Evolutionary conservation across 1,140 invertebrate species (phyloP).

Genomic region (Trichogramma pretiosum): DNA sequence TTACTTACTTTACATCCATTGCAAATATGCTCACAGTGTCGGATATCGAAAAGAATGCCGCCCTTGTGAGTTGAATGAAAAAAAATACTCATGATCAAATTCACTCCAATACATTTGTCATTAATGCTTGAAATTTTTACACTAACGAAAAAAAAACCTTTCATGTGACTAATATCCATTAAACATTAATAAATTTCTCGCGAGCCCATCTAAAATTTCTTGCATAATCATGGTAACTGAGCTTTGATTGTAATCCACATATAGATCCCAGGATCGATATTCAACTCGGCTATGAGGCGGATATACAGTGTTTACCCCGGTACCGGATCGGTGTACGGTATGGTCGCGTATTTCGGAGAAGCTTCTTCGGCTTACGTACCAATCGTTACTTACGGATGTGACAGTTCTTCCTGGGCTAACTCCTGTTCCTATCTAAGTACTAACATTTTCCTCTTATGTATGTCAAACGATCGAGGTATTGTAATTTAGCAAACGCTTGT

Average conservation of each 20-base stretch:
- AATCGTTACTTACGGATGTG: constrained; percentile 56
- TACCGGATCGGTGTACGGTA: constrained; percentile 53
- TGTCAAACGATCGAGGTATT: background rate
- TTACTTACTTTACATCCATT: constrained; percentile 56
- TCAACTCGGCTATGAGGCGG: constrained; percentile 35
- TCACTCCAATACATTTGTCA: too few relatives aligned
- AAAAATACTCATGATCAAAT: too few relatives aligned
- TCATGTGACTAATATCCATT: too few relatives aligned
- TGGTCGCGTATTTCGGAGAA: constrained; percentile 47
- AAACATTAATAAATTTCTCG: too few relatives aligned
- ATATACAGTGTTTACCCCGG: constrained; percentile 56
- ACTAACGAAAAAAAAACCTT: too few relatives aligned
- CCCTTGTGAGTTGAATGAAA: constrained; percentile 41
- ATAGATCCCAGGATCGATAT: constrained; percentile 29
- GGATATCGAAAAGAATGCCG: constrained; percentile 48
- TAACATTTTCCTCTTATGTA: too few relatives aligned
- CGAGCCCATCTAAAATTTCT: too few relatives aligned
- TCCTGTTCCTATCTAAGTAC: constrained; percentile 46
- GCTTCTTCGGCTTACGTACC: constrained; percentile 56
- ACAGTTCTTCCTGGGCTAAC: constrained; percentile 33
- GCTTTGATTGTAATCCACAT: background rate
- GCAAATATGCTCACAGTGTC: constrained; percentile 54
- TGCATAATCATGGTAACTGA: background rate
- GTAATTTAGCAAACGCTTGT: background rate
- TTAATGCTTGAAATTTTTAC: too few relatives aligned